Evolutionary conservation across 2,797 vertebrate species (phyloP).

Genomic region (Hydrocynus forskahlii): DNA sequence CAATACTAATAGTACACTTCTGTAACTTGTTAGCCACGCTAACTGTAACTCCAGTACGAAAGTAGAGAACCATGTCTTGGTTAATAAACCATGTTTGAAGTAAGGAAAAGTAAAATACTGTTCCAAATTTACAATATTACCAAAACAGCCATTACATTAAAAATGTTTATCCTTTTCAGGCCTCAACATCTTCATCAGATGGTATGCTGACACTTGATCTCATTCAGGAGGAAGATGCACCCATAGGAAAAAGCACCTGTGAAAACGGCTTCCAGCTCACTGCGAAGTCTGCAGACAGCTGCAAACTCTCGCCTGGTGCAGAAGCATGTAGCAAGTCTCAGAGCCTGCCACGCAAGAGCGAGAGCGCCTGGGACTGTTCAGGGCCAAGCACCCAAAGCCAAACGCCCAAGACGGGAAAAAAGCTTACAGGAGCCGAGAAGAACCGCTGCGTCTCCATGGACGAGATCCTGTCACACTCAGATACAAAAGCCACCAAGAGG

Average conservation of each 20-base stretch:
- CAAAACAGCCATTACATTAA: not conserved
- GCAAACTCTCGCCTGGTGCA: conserved; percentile 49
- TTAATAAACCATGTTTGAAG: too few relatives aligned
- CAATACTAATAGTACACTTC: not conserved
- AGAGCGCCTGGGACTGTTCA: conserved; percentile 65
- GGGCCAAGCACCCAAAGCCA: conserved; percentile 64
- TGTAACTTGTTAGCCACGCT: not conserved
- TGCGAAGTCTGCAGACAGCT: conserved; percentile 72
- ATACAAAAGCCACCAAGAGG: conserved; percentile 60
- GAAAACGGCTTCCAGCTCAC: conserved; percentile 69
- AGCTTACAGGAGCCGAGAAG: conserved; percentile 75
- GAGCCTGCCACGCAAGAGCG: conserved; percentile 74
- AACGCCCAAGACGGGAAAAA: conserved; percentile 79
- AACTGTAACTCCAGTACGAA: not conserved
- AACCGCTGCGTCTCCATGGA: conserved; percentile 92
- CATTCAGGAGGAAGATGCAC: conserved; percentile 87
- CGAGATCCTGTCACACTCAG: conserved; percentile 83
- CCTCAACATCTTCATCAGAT: conserved; percentile 89
- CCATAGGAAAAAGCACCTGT: conserved; percentile 65
- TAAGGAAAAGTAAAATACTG: not conserved
- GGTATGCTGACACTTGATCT: conserved; percentile 93
- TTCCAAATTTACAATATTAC: not conserved
- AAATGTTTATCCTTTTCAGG: conserved; percentile 69
- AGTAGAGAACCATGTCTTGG: not conserved
- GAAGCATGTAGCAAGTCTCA: conserved; percentile 71